Evolutionary conservation across 2,797 vertebrate species (phyloP).

Genomic region (Anniella stebbinsi): DNA sequence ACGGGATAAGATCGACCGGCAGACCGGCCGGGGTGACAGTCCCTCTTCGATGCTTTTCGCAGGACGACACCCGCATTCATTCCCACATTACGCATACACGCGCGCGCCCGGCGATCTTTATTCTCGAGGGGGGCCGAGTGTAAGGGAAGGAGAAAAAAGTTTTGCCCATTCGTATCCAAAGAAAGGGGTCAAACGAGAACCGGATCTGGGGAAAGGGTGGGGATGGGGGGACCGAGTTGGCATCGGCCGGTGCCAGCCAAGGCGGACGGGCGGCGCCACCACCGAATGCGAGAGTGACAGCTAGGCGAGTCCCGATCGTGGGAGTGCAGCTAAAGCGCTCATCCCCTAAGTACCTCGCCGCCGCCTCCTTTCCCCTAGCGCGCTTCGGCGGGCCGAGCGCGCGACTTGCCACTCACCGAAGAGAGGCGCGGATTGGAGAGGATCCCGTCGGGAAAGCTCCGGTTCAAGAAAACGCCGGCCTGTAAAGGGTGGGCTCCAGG

Average conservation of each 20-base stretch:
- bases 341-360: not conserved
- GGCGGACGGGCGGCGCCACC: not conserved
- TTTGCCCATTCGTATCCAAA: not conserved
- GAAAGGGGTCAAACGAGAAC: not conserved
- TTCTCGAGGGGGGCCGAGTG: not conserved
- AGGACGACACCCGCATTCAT: not conserved
- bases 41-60: not conserved
- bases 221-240: not conserved
- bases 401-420: not conserved
- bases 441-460: not conserved
- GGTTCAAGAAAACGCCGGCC: not conserved
- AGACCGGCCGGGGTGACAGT: not conserved
- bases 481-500: not conserved
- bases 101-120: not conserved
- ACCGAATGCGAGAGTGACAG: not conserved
- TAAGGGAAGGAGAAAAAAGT: not conserved
- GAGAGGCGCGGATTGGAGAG: not conserved
- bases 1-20: not conserved
- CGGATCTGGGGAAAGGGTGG: too few species aligned
- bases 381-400: accelerated
- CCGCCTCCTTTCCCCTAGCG: not conserved
- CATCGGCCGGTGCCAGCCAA: not conserved
- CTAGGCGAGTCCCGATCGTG: not conserved
- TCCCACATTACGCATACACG: not conserved
- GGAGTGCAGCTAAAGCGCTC: not conserved